Evolutionary conservation across 2,113 vertebrate species (phyloP), one percentile per base, ranked within the genome.

Genomic region (Argyrosomus japonicus): DNA sequence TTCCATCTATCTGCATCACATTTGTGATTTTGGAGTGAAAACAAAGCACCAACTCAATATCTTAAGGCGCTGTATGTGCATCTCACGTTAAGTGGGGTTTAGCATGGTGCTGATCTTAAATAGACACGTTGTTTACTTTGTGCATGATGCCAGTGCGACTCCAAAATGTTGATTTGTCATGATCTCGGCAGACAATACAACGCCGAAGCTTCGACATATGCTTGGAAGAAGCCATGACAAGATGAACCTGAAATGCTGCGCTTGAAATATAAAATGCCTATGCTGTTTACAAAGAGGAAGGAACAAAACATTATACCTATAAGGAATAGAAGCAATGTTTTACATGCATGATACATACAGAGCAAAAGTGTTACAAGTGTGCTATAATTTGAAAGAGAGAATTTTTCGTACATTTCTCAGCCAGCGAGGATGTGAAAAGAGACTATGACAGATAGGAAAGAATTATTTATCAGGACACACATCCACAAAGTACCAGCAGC

Each of bases 401-500:
- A 76, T 86, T 83, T 89, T 85, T 89, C 79, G 82, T 82, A 47
- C 77, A 69, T 21, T 69, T 84, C 85, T 82, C 83, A 84, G 86
- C 82, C 81, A 76, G 80, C 57, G 36, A 70, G 81, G 69, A 83
- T 84, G 81, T 67, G 61, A 89, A 92, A 92, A 87, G 84, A 86
- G 87, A 83, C 88, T 86, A 71, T 87, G 87, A 92, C 87, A 82
- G 88, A 90, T 89, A 93, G 90, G 92, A 95, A 93, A 91, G 88
- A 88, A 87, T 94, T 92, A 93, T 93, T 94, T 94, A 93, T 93
- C 87, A 40, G 84, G 87, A 90, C 87, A 87, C 72, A 88, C 83
- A 81, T 92, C 79, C 90, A 88, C 75, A 77, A 91, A 91, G 87
- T 85, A 87, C 27, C 75, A 85, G 87, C 92, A 92, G 91, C 93